Conservation (phyloP, 1,140 invertebrate genomes). For the Frieseomelitta varia region DNA sequence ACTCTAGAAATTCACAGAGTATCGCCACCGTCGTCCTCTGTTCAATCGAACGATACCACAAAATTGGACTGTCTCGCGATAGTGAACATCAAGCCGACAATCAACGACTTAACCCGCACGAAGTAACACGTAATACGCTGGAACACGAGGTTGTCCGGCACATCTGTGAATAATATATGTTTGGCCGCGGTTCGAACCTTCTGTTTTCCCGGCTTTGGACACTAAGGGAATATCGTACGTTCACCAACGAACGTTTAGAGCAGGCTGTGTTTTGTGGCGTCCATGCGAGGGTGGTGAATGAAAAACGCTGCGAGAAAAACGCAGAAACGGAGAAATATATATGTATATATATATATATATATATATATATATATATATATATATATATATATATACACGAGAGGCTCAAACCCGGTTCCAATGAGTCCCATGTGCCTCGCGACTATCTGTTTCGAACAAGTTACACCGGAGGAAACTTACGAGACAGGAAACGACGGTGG, state of each 20-base stretch:
- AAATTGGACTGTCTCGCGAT: neutral
- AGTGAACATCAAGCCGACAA: conserved; percentile 23
- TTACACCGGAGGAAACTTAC: conserved; percentile 16
- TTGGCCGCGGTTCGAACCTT: conserved; percentile 9
- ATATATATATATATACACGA: neutral
- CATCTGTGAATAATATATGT: conserved; percentile 45
- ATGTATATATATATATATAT: too few relatives aligned
- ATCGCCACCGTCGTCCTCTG: too few relatives aligned
- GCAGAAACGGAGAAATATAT: neutral
- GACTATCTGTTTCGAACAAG: conserved; percentile 61
- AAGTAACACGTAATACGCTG: conserved; percentile 40
- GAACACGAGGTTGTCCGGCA: neutral
- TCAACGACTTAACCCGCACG: conserved; percentile 22
- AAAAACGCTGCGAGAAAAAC: conserved; percentile 40
- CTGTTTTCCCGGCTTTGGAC: conserved; percentile 32
- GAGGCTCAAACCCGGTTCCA: conserved; percentile 38
- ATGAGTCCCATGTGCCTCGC: conserved; percentile 62
- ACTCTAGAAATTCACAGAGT: too few relatives aligned
- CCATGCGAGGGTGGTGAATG: conserved; percentile 22
- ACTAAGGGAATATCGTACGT: conserved; percentile 51
- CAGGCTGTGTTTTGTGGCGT: conserved; percentile 70
- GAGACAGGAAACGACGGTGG: neutral
- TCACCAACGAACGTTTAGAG: conserved; percentile 29
- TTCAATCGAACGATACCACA: neutral
- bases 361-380: too few relatives aligned